These are phyloP conservation scores for Drosophila mercatorum DNA, from an alignment of 2,888 invertebrate species.

Conservation along the genomic window DNA sequence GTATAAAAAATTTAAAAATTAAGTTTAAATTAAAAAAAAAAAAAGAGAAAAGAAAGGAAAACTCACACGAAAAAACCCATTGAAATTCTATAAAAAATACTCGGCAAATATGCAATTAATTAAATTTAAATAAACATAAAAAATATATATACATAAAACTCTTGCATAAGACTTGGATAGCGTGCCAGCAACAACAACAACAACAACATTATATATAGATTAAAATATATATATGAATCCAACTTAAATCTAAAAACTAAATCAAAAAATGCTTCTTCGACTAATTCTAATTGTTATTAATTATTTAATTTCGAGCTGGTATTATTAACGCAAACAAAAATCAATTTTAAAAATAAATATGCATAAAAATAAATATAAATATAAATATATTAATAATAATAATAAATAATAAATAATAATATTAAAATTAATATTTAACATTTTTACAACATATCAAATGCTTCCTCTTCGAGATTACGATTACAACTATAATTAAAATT, in stretches of 20 bases:
- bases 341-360: slow-evolving; percentile 9
- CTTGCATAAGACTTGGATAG: slow-evolving; percentile 82
- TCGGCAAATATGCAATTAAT: slow-evolving; percentile 65
- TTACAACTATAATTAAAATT: slow-evolving; percentile 41
- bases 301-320: slow-evolving; percentile 64
- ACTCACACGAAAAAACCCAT: slow-evolving; percentile 59
- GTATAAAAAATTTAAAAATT: slow-evolving; percentile 72
- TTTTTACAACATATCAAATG: slow-evolving; percentile 83
- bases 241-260: slow-evolving; percentile 35
- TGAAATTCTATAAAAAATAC: slow-evolving; percentile 74
- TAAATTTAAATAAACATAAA: slow-evolving; percentile 44
- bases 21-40: slow-evolving; percentile 13
- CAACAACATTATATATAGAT: slow-evolving; percentile 22
- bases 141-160: slow-evolving; percentile 27
- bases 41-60: slow-evolving; percentile 7
- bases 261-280: slow-evolving; percentile 55
- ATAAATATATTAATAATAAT: slow-evolving; percentile 14
- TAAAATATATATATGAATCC: slow-evolving; percentile 26
- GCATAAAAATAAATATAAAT: slow-evolving; percentile 21
- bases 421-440: slow-evolving; percentile 47
- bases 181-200: slow-evolving; percentile 77
- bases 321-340: slow-evolving; percentile 15
- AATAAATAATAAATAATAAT: not conserved
- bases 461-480: slow-evolving; percentile 76
- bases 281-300: slow-evolving; percentile 70